Percentiles rank a stretch among this genome's conserved stretches.
phyloP scores from a whole-genome alignment of 2,113 vertebrate genomes.

The Jaculus jaculus region DNA sequence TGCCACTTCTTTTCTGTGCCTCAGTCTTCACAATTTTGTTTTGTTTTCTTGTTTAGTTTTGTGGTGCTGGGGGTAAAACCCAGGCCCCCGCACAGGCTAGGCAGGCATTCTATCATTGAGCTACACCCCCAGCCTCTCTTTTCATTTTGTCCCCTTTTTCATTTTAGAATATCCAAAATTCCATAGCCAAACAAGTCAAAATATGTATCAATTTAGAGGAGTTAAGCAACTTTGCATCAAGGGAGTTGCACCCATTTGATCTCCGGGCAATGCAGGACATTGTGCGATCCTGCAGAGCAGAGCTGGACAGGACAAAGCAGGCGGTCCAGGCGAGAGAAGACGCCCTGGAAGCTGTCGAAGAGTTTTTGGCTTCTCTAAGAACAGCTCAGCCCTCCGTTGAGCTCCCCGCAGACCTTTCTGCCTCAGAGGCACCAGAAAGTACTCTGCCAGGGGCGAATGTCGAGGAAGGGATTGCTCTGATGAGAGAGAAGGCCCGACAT shows the following conservation, averaged over 20 bases:
- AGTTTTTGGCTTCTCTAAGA: constrained; percentile 90
- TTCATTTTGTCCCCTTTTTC: not conserved
- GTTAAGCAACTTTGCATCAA: constrained; percentile 72
- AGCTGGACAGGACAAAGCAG: constrained; percentile 87
- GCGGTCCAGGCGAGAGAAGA: constrained; percentile 86
- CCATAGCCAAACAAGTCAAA: constrained; percentile 86
- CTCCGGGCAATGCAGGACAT: constrained; percentile 83
- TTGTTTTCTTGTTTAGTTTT: not conserved
- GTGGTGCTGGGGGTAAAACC: too few species aligned
- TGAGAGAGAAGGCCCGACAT: constrained; percentile 88
- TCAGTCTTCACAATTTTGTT: not conserved
- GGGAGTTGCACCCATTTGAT: constrained; percentile 87
- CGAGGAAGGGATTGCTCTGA: constrained; percentile 81
- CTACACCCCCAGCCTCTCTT: not conserved
- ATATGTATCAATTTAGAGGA: constrained; percentile 86
- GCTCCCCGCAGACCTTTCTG: constrained; percentile 63
- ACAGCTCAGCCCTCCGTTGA: constrained; percentile 83
- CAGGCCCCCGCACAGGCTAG: too few species aligned
- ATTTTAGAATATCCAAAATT: constrained; percentile 81
- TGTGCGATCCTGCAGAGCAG: constrained; percentile 84
- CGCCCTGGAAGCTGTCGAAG: constrained; percentile 87
- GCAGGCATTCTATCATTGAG: too few species aligned
- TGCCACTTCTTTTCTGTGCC: constrained; percentile 8
- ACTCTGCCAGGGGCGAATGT: constrained; percentile 76
- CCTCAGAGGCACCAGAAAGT: constrained; percentile 77